Evolutionary conservation across 2,888 invertebrate species (phyloP).

Genomic region (Hypomecis punctinalis): DNA sequence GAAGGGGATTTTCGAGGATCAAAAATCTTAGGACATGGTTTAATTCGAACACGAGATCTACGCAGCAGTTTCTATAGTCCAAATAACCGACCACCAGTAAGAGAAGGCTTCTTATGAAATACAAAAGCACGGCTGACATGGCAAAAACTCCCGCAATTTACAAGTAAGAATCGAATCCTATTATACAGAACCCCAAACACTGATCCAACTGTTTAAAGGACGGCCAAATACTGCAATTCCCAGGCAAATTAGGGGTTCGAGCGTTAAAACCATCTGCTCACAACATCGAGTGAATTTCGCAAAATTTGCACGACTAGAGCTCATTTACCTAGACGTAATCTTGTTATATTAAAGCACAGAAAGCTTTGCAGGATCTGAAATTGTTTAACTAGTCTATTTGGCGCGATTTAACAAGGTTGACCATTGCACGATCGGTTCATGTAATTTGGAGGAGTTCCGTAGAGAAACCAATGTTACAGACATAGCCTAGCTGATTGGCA

Average conservation of each 20-base stretch:
- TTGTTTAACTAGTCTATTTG: constrained; percentile 15
- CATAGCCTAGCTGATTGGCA: too few species aligned
- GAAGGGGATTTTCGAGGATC: too few species aligned
- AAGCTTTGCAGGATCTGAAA: constrained; percentile 16
- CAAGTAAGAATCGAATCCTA: not conserved
- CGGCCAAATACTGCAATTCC: constrained; percentile 49
- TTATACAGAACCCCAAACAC: constrained; percentile 19
- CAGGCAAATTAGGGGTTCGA: constrained; percentile 49
- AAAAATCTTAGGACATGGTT: too few species aligned
- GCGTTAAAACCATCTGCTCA: constrained; percentile 54
- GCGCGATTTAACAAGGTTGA: constrained; percentile 7
- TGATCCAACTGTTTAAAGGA: constrained; percentile 24
- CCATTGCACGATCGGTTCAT: not conserved
- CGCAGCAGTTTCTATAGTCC: too few species aligned
- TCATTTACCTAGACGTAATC: constrained; percentile 32
- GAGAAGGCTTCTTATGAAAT: not conserved
- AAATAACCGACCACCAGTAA: too few species aligned
- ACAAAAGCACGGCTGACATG: constrained; percentile 12
- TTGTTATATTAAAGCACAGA: constrained; percentile 23
- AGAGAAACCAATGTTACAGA: too few species aligned
- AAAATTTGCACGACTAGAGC: constrained; percentile 40
- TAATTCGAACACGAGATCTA: too few species aligned
- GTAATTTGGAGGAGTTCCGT: too few species aligned
- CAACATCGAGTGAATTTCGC: constrained; percentile 41
- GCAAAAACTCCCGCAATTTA: not conserved